These are phyloP conservation scores for Prunella strophiata DNA, from an alignment of 2,797 vertebrate species.

Conservation along the genomic window DNA sequence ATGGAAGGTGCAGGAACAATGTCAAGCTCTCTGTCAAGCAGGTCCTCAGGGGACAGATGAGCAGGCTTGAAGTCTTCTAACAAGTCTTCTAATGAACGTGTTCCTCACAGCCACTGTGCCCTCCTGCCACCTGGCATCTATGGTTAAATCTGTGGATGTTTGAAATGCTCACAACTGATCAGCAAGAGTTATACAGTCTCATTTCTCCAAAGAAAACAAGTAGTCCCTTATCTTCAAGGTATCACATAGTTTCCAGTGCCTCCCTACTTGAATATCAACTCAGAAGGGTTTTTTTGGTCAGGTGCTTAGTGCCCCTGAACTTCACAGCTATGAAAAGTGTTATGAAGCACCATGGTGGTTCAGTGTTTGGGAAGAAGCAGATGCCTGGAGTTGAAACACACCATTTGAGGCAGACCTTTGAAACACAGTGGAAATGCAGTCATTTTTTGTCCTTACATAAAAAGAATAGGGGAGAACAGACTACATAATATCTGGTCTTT, in stretches of 20 bases:
- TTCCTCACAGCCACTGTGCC: neutral
- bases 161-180: neutral
- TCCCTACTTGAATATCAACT: neutral
- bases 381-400: neutral
- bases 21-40: neutral
- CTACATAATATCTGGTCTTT: neutral
- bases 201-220: neutral
- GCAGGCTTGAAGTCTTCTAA: neutral
- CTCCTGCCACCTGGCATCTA: neutral
- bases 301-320: neutral
- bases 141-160: neutral
- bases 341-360: neutral
- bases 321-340: neutral
- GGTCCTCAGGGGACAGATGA: neutral
- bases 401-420: neutral
- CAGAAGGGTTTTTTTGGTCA: neutral
- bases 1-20: neutral
- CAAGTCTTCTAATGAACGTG: neutral
- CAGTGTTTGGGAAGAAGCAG: neutral
- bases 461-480: neutral
- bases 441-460: conserved; percentile 16
- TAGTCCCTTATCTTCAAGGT: neutral
- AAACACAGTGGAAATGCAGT: neutral
- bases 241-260: neutral
- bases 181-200: neutral